Evolutionary conservation across 2,888 invertebrate species (phyloP), one percentile per base, ranked within the genome.

Genomic region (Brachyptera putata): DNA sequence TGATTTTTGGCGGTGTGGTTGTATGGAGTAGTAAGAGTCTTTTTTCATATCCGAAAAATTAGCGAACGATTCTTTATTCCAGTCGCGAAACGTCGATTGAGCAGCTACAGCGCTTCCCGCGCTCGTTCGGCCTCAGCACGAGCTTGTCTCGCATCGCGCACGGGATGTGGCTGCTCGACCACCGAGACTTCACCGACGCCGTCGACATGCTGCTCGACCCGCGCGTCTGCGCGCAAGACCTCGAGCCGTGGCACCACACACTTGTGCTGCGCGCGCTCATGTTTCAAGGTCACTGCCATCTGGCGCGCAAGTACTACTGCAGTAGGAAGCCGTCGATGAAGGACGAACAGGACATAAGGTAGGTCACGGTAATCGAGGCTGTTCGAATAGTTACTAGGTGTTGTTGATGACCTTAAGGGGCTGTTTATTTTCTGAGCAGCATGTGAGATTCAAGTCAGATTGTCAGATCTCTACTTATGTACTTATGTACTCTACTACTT

Each of bases 101-200:
- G n/a, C n/a, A n/a, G n/a, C n/a, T n/a, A n/a, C n/a, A n/a, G n/a
- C n/a, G n/a, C n/a, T n/a, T n/a, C n/a, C n/a, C n/a, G n/a, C n/a
- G n/a, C n/a, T n/a, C n/a, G n/a, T n/a, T n/a, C n/a, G n/a, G n/a
- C n/a, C n/a, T n/a, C n/a, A n/a, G n/a, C n/a, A n/a, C n/a, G n/a
- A n/a, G n/a, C n/a, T n/a, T n/a, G n/a, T n/a, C n/a, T n/a, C n/a
- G n/a, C n/a, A 82, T 89, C 0, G 86, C 90, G 0, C 90, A 91
- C 69, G 92, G 89, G 0, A 89, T 93, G 72, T 95, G 95, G 94
- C 84, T 89, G 67, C 77, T 95, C 13, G 95, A 95, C 75, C 92
- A 92, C 70, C 85, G 86, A 61, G 85, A 91, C 70, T 91, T 87
- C 74, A 83, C 86, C 83, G 83, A 84, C 64, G 86, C 86, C 0